Conservation (phyloP, 2,888 invertebrate genomes). For the Caradrina kadenii region DNA sequence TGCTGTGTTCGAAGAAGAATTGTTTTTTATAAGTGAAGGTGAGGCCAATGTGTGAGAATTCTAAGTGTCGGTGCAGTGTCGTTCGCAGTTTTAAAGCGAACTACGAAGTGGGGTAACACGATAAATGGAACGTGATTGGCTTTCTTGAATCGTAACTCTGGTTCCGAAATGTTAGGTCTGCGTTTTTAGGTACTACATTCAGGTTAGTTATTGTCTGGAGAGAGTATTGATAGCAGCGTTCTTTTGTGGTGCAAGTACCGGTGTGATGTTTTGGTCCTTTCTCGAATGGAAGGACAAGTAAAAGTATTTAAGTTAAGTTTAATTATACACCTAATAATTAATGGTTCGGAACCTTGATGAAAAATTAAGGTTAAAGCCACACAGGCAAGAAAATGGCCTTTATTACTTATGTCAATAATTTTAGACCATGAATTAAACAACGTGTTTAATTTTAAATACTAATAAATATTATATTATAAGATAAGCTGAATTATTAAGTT, state of each 20-base stretch:
- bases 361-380: background rate
- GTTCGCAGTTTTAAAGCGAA: conserved; percentile 66
- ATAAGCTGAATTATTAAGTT: background rate
- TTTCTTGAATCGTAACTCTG: conserved; percentile 58
- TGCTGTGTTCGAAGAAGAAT: conserved; percentile 22
- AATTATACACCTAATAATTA: background rate
- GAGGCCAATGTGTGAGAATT: conserved; percentile 74
- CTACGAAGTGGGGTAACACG: conserved; percentile 58
- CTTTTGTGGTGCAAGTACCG: background rate
- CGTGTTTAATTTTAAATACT: too few relatives aligned
- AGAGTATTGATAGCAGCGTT: conserved; percentile 1
- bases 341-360: background rate
- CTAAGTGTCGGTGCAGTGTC: conserved; percentile 72
- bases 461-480: background rate
- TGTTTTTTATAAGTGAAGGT: conserved; percentile 73
- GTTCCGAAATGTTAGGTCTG: conserved; percentile 29
- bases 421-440: too few relatives aligned
- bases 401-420: background rate
- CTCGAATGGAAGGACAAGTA: background rate
- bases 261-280: background rate
- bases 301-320: background rate
- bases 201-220: conserved; percentile 8
- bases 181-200: conserved; percentile 22
- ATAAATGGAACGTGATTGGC: conserved; percentile 67
- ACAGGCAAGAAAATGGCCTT: background rate